Conservation (phyloP, 2,888 invertebrate species). For the Nephrotoma appendiculata region DNA sequence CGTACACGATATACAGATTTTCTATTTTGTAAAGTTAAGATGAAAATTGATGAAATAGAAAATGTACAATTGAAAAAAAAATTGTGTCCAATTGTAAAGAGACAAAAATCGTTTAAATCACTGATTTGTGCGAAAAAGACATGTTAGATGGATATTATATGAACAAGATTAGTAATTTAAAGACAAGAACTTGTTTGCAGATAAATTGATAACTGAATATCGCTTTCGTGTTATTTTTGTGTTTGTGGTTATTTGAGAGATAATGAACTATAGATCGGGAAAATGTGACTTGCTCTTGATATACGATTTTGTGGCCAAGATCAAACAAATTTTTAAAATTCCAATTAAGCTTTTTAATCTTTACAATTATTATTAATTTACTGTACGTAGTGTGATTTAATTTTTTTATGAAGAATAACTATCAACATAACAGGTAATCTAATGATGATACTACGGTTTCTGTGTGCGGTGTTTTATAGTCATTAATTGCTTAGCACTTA, state of each 20-base stretch:
- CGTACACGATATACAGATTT: background rate
- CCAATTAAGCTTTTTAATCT: too few species aligned
- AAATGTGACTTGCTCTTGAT: too few species aligned
- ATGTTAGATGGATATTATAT: background rate
- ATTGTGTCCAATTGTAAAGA: background rate
- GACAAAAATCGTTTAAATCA: background rate
- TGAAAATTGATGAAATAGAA: background rate
- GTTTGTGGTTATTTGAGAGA: too few species aligned
- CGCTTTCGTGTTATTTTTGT: too few species aligned
- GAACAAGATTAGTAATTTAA: background rate
- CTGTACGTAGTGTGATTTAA: too few species aligned
- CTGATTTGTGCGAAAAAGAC: background rate
- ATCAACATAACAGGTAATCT: background rate
- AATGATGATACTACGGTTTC: background rate
- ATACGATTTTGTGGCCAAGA: too few species aligned
- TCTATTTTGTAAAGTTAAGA: background rate
- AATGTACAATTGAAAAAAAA: background rate
- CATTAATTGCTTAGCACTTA: background rate
- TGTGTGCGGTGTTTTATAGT: background rate
- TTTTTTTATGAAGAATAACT: too few species aligned
- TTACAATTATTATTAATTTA: too few species aligned
- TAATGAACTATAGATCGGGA: too few species aligned
- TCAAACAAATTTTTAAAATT: too few species aligned
- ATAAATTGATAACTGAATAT: too few species aligned
- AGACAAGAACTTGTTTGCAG: background rate